Base-by-base conservation (phyloP, 1,140 invertebrate genomes). In the Lucilia cuprina region DNA sequence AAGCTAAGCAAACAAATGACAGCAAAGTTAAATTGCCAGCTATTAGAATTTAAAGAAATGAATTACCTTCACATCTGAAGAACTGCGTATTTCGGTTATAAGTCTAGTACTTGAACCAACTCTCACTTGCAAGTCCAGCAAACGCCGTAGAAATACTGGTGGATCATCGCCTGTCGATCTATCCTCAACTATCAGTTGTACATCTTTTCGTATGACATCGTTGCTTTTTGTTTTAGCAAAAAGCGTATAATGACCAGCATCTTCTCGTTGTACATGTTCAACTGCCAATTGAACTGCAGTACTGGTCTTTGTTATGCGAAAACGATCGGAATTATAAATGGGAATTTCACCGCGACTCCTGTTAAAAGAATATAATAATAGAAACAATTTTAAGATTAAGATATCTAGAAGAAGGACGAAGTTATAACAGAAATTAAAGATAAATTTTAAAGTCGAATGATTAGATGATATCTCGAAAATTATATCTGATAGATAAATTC, bases 51-150 rank as follows among this genome's bases (percentile, higher is more conserved):
- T n/a, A n/a, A n/a, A n/a, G n/a, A n/a, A n/a, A n/a, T n/a, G n/a
- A n/a, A n/a, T n/a, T 92, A 96, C 96, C 94, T 95, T 95, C 82
- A 96, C 92, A 88, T 95, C 94, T n/a, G 95, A 94, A 78, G 94
- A 93, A 91, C 95, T 96, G 86, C 94, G 92, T 83, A 97, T 95
- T 92, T 97, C 96, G 35, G 96, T 95, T 12, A 97, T 92, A 86
- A 97, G 95, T 85, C 96, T 93, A 0, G 96, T 96, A 86, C 96
- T 92, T 5, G 96, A 96, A 84, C 96, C 96, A 87, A 97, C 96
- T 92, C 97, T 97, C 35, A 96, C 96, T 1, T 95, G 94, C 7
- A 96, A 93, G 91, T 97, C 96, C 85, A 94, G 94, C 8, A 97
- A 92, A 84, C 95, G 92, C 83, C 96, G 93, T 9, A 96, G 90